Percentiles rank a stretch among this genome's conserved stretches.
phyloP scores from a whole-genome alignment of 2,797 vertebrate species.

The Neosilurus mollespiculum region DNA sequence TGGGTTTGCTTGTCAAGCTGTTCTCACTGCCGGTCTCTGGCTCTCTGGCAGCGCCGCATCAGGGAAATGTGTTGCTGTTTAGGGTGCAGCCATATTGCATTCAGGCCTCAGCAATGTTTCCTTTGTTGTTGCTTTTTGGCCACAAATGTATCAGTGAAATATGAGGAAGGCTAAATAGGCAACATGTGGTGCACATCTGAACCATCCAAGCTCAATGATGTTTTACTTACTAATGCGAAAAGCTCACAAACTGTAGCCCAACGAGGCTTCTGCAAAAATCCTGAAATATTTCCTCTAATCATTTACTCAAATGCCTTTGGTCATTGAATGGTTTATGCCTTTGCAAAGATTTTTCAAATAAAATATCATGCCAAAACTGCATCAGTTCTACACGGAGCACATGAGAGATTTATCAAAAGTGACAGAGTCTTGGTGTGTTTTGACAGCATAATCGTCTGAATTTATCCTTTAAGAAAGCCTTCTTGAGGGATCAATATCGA shows the following conservation, averaged over 20 bases:
- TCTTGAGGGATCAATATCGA: not conserved
- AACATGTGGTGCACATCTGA: conserved; percentile 28
- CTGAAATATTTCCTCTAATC: conserved; percentile 23
- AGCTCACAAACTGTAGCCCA: conserved; percentile 23
- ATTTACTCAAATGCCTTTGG: not conserved
- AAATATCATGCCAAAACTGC: not conserved
- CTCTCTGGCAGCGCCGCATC: not conserved
- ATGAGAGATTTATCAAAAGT: not conserved
- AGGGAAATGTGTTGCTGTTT: conserved; percentile 29
- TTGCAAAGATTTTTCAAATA: conserved; percentile 10
- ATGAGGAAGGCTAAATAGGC: conserved; percentile 12
- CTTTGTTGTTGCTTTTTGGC: conserved; percentile 35
- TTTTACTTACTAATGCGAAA: conserved; percentile 33
- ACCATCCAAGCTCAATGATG: conserved; percentile 18
- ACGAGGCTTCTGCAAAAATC: conserved; percentile 30
- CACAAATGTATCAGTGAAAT: conserved; percentile 34
- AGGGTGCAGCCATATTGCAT: conserved; percentile 16
- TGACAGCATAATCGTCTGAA: not conserved
- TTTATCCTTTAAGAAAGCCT: not conserved
- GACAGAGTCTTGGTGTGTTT: not conserved
- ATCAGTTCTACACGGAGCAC: not conserved
- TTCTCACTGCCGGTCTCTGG: conserved; percentile 19
- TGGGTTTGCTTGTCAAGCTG: conserved; percentile 31
- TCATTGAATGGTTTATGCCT: conserved; percentile 17
- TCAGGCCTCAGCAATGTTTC: conserved; percentile 19